Evolutionary conservation across 30 jellyfish, hydroid and myxozoan species (phyloP).

Genomic region (Pelagia noctiluca): DNA sequence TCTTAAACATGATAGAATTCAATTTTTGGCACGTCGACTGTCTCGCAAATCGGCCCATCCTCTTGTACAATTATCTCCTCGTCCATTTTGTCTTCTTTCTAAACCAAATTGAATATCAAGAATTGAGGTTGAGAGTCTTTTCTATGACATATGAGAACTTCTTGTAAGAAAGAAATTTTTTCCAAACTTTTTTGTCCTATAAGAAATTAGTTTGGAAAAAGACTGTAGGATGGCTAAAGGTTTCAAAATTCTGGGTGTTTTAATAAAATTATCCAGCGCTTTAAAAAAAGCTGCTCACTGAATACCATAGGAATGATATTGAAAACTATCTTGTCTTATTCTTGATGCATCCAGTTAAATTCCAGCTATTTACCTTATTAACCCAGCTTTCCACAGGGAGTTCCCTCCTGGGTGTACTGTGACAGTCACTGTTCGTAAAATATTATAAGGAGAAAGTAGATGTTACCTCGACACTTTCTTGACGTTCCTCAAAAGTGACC

Average conservation of each 20-base stretch:
- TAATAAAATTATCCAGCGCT: background rate
- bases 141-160: background rate
- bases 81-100: background rate
- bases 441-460: background rate
- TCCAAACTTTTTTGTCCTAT: background rate
- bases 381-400: background rate
- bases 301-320: background rate
- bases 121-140: background rate
- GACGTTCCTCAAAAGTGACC: slow-evolving; percentile 10
- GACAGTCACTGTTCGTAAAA: slow-evolving; percentile 17
- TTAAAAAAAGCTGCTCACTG: background rate
- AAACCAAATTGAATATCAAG: background rate
- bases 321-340: no score
- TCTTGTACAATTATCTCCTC: background rate
- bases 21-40: background rate
- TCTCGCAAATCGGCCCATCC: background rate
- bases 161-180: background rate
- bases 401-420: no score
- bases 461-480: slow-evolving; percentile 6
- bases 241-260: background rate
- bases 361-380: background rate
- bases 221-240: no score
- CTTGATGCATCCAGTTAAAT: background rate
- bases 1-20: background rate
- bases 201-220: no score